Evolutionary conservation across 2,113 vertebrate species (phyloP).

Genomic region (Falco punctatus): DNA sequence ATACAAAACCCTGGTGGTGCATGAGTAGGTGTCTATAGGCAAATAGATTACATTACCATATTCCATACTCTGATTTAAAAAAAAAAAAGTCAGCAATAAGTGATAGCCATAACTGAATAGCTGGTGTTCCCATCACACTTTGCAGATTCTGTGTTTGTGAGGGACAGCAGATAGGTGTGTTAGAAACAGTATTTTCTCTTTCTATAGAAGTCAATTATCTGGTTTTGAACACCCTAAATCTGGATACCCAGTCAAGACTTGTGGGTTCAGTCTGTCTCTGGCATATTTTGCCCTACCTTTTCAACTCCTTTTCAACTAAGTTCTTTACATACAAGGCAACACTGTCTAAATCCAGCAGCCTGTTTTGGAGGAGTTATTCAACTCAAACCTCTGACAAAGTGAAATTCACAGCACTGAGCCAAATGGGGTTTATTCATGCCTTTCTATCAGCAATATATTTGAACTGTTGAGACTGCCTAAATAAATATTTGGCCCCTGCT

Average conservation of each 20-base stretch:
- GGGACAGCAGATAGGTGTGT: neutral
- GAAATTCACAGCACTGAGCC: neutral
- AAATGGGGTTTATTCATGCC: neutral
- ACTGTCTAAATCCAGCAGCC: neutral
- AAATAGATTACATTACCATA: neutral
- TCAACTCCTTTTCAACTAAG: neutral
- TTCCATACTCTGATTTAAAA: neutral
- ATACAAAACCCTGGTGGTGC: neutral
- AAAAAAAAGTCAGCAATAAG: neutral
- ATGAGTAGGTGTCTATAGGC: neutral
- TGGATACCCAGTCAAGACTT: neutral
- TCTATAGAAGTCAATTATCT: neutral
- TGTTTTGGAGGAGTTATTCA: neutral
- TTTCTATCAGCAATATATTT: slow-evolving; percentile 10
- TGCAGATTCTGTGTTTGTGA: neutral
- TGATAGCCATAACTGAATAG: neutral
- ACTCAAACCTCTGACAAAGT: neutral
- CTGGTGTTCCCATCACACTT: neutral
- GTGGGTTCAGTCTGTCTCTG: neutral
- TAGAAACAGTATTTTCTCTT: neutral
- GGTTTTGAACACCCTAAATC: neutral
- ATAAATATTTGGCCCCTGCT: slow-evolving; percentile 11
- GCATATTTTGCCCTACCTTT: neutral
- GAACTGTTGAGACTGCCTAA: neutral
- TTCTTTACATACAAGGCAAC: slow-evolving; percentile 4